These are phyloP conservation scores for Coilia nasus DNA, from an alignment of 2,797 vertebrate genomes.

Conservation along the genomic window DNA sequence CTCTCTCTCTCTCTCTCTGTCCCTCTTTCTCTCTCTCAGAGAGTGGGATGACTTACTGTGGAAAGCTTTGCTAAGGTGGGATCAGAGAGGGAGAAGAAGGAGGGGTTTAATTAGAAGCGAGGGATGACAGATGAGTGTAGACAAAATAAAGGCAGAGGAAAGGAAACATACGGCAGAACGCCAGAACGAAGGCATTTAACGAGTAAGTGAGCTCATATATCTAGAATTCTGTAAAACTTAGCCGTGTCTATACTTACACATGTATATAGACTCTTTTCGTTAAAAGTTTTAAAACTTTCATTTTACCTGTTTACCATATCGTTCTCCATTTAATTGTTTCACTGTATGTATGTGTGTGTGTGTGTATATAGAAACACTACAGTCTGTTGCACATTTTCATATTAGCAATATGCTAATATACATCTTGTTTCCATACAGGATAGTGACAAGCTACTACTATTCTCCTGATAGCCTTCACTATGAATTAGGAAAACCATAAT, in stretches of 20 bases:
- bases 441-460: not conserved
- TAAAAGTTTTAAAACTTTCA: no score
- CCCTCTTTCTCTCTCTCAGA: no score
- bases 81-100: not conserved
- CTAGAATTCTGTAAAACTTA: not conserved
- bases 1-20: not conserved
- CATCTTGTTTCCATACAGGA: not conserved
- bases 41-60: slow-evolving; percentile 28
- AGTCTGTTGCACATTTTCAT: not conserved
- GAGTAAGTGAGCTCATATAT: not conserved
- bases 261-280: no score
- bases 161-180: not conserved
- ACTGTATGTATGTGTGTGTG: no score
- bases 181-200: not conserved
- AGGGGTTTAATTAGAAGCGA: slow-evolving; percentile 4
- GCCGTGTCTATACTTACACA: no score
- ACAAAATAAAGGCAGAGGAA: not conserved
- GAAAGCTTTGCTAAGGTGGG: not conserved
- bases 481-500: not conserved
- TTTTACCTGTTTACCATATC: no score
- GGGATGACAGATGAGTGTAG: not conserved
- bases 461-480: not conserved
- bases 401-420: not conserved
- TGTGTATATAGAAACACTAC: no score
- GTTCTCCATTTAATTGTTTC: no score